phyloP scores from a whole-genome alignment of 1,140 invertebrate genomes.

The Nasonia giraulti region DNA sequence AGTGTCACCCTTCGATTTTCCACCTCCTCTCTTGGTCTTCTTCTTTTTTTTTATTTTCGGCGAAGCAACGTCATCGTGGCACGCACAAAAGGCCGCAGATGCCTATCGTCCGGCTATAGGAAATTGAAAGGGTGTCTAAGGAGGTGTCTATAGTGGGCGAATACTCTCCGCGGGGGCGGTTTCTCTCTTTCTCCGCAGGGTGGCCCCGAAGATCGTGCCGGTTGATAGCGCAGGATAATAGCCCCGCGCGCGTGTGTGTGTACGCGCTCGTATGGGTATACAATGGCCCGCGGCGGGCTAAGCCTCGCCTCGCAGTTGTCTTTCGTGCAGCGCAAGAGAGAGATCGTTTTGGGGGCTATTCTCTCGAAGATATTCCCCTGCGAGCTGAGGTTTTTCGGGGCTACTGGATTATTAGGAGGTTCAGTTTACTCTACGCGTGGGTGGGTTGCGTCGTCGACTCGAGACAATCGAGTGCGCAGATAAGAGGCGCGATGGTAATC shows the following conservation, averaged over 20 bases:
- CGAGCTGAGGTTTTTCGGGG: not conserved
- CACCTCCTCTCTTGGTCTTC: not conserved
- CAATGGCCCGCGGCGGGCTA: conserved; percentile 15
- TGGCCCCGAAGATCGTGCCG: conserved; percentile 2
- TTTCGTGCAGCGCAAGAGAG: not conserved
- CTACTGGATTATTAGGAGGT: not conserved
- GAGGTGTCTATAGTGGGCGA: conserved; percentile 64
- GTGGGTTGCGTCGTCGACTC: not conserved
- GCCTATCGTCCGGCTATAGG: conserved; percentile 69
- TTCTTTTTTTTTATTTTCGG: not conserved
- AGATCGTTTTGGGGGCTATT: not conserved
- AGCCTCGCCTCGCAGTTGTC: not conserved
- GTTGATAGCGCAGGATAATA: conserved; percentile 11
- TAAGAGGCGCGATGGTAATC: not conserved
- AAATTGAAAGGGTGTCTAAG: conserved; percentile 73
- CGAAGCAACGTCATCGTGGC: not conserved
- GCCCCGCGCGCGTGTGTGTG: not conserved
- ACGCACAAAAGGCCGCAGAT: conserved; percentile 57
- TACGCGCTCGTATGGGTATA: not conserved
- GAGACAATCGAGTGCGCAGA: not conserved
- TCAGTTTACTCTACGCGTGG: not conserved
- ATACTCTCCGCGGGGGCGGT: not conserved
- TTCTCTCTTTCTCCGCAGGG: not conserved
- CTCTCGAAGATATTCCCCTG: too few species aligned
- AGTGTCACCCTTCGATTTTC: conserved; percentile 24